A percentile compares a stretch with the other conserved stretches of the same genome.
phyloP scores from a whole-genome alignment of 2,113 vertebrate species.

The Phoenicopterus ruber region DNA sequence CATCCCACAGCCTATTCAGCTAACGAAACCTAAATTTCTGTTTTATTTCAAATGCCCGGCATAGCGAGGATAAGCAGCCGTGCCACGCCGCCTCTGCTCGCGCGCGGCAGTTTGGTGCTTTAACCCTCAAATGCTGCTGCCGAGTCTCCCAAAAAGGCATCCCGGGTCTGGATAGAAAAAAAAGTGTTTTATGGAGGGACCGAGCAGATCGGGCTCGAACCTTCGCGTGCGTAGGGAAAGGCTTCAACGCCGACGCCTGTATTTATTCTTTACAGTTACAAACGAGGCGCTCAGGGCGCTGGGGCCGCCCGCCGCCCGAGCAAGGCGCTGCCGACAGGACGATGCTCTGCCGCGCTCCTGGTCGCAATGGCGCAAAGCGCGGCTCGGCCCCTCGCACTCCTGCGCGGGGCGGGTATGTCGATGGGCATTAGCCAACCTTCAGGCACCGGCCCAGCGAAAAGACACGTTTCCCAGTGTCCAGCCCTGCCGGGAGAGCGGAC shows the following conservation, averaged over 20 bases:
- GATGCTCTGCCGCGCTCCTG: background rate
- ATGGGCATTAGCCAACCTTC: background rate
- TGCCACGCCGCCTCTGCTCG: rapidly evolving
- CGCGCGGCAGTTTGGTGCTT: rapidly evolving
- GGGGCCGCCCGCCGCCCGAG: background rate
- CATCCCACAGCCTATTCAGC: background rate
- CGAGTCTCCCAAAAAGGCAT: background rate
- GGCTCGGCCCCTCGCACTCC: background rate
- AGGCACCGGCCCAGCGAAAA: rapidly evolving
- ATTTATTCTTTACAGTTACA: background rate
- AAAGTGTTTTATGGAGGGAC: background rate
- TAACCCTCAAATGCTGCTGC: background rate
- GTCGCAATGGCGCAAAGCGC: rapidly evolving
- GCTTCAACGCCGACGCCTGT: rapidly evolving
- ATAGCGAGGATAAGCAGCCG: background rate
- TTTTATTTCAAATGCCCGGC: background rate
- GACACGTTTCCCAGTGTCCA: background rate
- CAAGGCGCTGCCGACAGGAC: rapidly evolving
- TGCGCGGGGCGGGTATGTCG: rapidly evolving
- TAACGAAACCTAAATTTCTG: background rate
- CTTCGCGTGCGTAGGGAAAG: rapidly evolving
- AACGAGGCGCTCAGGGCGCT: background rate
- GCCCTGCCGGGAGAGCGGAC: background rate
- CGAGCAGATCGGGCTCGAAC: background rate
- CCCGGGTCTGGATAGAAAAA: background rate